These are phyloP conservation scores for Alviniconcha strummeri DNA, from an alignment of 2,888 invertebrate genomes.

Conservation along the genomic window DNA sequence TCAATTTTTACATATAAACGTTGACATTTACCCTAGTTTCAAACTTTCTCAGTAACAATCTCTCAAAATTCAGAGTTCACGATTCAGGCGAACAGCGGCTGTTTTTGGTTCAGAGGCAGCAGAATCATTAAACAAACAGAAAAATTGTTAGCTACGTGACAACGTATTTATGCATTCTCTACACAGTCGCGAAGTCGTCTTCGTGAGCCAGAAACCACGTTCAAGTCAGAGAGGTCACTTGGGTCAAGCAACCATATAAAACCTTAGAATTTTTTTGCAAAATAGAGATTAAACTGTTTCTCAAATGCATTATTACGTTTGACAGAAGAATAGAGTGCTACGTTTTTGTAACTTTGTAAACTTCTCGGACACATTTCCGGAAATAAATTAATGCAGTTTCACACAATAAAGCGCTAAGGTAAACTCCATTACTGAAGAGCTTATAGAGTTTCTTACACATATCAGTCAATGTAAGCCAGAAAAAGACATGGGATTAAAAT, in stretches of 20 bases:
- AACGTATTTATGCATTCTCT: too few relatives aligned
- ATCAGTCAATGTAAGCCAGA: not conserved
- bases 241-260: not conserved
- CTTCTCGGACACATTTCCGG: not conserved
- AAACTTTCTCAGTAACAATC: too few relatives aligned
- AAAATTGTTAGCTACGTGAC: too few relatives aligned
- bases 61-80: too few relatives aligned
- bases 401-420: not conserved
- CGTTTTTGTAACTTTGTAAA: not conserved
- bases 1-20: not conserved
- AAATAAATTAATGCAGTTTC: not conserved
- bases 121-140: too few relatives aligned
- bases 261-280: not conserved
- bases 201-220: too few relatives aligned
- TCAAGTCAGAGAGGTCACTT: not conserved
- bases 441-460: not conserved
- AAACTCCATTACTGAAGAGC: not conserved
- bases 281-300: not conserved
- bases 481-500: slow-evolving; percentile 1
- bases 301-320: not conserved
- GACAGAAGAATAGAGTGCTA: not conserved
- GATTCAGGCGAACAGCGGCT: too few relatives aligned
- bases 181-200: too few relatives aligned
- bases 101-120: too few relatives aligned
- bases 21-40: not conserved